Evolutionary conservation across 2,888 invertebrate species (phyloP), one percentile per base, ranked within the genome.

Genomic region (Chloroclystis v-ata): DNA sequence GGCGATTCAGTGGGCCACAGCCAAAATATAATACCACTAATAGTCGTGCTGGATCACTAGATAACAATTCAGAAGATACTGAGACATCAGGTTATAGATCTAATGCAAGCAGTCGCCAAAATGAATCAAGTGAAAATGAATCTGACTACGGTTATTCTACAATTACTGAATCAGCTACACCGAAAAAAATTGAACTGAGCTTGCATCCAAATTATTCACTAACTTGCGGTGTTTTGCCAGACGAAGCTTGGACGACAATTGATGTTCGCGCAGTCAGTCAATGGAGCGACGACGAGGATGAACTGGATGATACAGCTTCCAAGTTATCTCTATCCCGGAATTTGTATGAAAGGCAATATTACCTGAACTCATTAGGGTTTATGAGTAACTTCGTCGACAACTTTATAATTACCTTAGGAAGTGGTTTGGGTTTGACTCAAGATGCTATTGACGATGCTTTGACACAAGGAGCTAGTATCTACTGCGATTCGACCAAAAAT

Each of bases 341-440:
- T 54, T 69, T 85, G 48, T 88, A 75, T 55, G 87, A 89, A 60
- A 83, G 73, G 29, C 67, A 77, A 55, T 78, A 88, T 32, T 92
- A 90, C 62, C 77, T 94, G 0, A 92, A 90, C 63, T 94, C 94
- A 0, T 72, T 82, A 28, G 86, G 82, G 37, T 95, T 94, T 63
- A 92, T 93, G 91, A 82, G 86, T 28, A 89, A 93, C 62, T 95
- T 95, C 65, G 90, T 90, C 1, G 89, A 90, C 53, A 71, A 92
- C 25, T 92, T 94, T 60, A 89, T 90, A 37, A 78, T 90, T 29
- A 89, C 89, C 38, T 68, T 94, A 37, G 92, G 91, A 0, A 65
- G 76, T 0, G 82, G 89, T 14, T 66, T 95, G 52, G 90, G 90
- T 3, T 89, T 94, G 33, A 71, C 89, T 0, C 67, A 81, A 9